Base-by-base conservation (phyloP, 2,797 vertebrate genomes). In the Diglossa cyanea region DNA sequence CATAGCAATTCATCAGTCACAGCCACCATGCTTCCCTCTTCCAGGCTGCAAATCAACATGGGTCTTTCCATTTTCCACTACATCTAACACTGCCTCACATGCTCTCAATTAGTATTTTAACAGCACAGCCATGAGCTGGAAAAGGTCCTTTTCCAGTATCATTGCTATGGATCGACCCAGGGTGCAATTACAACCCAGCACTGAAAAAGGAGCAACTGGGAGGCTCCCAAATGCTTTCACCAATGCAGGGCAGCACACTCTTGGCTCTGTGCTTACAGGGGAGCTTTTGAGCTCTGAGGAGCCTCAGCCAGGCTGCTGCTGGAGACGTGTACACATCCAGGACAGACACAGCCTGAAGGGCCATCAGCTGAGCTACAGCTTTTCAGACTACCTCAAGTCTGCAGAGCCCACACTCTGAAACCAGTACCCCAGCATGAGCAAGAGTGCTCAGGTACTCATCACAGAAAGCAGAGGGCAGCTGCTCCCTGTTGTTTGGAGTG, bases 241-340 rank as follows among this genome's bases (percentile, higher is more conserved):
- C 20, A 33, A 3, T 0, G 4, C 37, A 78, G 50, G 15, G 45
- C 61, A 75, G 35, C 4, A 9, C 2, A 2, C 24, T 39, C 23
- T 18, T 18, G 24, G 24, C 25, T 44, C 17, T 4, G 2, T 10
- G 44, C 55, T 67, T 33, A 50, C 13, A 60, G n/a, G 7, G n/a
- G 8, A 57, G 8, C 16, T 12, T 17, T 33, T 31, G 81, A 93
- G 48, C 17, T 35, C 53, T 42, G 42, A 26, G 62, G 10, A 68
- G 14, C 39, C 37, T 70, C 28, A 70, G 51, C 23, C 53, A 85
- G 60, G 72, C 57, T 80, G 76, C 51, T 50, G 67, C 24, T 39
- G 61, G 44, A 83, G 37, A 26, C 0, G 1, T 33, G 37, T 5
- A 28, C n/a, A 21, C 4, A 40, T 2, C 44, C 40, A 70, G 11